Percentiles rank a stretch among this genome's conserved stretches.
These are phyloP conservation scores for Procavia capensis DNA, from an alignment of 2,113 vertebrate genomes.

Conservation along the genomic window DNA sequence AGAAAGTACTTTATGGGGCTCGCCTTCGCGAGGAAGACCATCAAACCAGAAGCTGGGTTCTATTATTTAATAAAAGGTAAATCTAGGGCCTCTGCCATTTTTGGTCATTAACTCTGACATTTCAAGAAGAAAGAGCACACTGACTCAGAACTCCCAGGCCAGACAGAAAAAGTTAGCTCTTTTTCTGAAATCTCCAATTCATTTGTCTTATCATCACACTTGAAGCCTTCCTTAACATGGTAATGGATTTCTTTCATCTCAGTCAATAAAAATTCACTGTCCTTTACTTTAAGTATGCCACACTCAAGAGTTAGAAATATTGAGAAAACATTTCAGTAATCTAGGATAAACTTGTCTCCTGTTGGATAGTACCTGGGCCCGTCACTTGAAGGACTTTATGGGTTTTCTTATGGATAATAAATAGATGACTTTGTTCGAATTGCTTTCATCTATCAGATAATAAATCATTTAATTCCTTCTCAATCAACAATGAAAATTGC, in stretches of 20 bases:
- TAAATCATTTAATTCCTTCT: background rate
- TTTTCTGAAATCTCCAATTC: background rate
- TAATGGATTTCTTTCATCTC: background rate
- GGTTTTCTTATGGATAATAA: background rate
- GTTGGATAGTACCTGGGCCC: background rate
- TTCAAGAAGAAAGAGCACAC: background rate
- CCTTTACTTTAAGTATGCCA: background rate
- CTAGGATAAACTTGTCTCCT: background rate
- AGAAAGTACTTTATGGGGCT: background rate
- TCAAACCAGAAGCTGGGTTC: background rate
- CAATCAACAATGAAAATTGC: background rate
- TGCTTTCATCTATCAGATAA: background rate
- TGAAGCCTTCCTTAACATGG: background rate
- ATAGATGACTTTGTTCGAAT: background rate
- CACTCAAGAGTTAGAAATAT: background rate
- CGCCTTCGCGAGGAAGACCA: conserved; percentile 34
- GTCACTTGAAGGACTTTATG: background rate
- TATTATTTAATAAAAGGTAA: background rate
- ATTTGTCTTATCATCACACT: too few relatives aligned
- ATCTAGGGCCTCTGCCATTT: background rate
- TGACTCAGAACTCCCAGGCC: background rate
- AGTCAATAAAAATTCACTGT: background rate
- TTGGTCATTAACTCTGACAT: background rate
- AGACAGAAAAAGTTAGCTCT: background rate
- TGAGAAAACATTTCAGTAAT: background rate